Conservation (phyloP, 2,888 invertebrate species). For the Chrysolina haemoptera region DNA sequence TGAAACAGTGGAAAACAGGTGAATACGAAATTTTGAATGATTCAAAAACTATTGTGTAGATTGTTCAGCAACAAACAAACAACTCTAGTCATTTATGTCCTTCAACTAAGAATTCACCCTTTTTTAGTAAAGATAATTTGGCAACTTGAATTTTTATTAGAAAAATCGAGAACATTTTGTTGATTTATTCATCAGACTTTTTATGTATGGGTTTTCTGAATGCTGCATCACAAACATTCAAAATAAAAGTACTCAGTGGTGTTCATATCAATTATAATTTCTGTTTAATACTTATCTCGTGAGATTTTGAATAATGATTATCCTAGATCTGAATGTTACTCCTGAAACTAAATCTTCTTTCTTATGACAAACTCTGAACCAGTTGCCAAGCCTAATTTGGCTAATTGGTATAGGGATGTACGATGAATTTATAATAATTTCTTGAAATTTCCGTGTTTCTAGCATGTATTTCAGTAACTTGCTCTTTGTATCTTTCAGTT, state of each 20-base stretch:
- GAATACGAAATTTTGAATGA: too few species aligned
- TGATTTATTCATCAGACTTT: background rate
- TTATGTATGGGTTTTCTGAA: background rate
- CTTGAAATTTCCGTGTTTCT: background rate
- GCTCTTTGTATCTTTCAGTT: constrained; percentile 20
- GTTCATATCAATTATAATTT: too few species aligned
- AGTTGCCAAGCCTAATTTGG: background rate
- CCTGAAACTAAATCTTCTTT: too few species aligned
- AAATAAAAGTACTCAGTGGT: too few species aligned
- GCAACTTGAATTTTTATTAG: too few species aligned
- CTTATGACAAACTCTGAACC: background rate
- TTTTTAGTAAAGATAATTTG: background rate
- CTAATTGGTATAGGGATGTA: background rate
- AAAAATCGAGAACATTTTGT: background rate
- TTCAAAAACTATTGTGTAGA: too few species aligned
- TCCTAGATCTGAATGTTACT: too few species aligned
- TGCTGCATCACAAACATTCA: too few species aligned
- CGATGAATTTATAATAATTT: background rate
- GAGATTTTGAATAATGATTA: too few species aligned
- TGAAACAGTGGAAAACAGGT: too few species aligned
- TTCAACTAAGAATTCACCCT: background rate
- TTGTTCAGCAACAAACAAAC: background rate
- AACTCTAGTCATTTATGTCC: background rate
- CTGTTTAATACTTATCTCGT: too few species aligned
- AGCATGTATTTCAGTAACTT: constrained; percentile 26